Conservation (phyloP, 2,888 invertebrate species). For the Labia minor region DNA sequence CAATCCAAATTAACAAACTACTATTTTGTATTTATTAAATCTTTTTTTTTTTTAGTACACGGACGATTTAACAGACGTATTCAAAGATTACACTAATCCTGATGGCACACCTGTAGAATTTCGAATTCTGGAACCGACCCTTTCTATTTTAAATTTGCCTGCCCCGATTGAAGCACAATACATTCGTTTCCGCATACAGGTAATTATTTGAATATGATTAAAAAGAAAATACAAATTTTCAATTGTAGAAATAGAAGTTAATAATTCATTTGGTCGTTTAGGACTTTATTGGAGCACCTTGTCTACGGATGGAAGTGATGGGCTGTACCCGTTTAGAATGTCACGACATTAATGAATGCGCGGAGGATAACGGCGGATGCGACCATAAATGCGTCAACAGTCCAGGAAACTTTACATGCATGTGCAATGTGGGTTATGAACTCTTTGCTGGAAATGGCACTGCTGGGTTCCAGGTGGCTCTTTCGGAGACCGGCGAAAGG, state of each 20-base stretch:
- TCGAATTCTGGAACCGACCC: constrained; percentile 73
- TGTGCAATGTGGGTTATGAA: constrained; percentile 85
- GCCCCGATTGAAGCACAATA: constrained; percentile 85
- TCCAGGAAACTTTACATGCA: constrained; percentile 77
- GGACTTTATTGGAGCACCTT: constrained; percentile 80
- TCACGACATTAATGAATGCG: constrained; percentile 79
- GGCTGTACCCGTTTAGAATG: constrained; percentile 86
- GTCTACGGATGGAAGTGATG: constrained; percentile 82
- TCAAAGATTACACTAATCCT: constrained; percentile 84
- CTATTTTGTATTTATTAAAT: no score
- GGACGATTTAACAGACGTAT: constrained; percentile 76
- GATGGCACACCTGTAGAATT: constrained; percentile 90
- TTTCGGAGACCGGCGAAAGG: constrained; percentile 72
- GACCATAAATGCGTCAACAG: constrained; percentile 86
- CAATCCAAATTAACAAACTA: neutral
- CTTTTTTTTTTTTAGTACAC: constrained; percentile 52
- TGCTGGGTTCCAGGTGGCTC: constrained; percentile 70
- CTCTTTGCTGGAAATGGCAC: constrained; percentile 80
- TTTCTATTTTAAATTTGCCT: constrained; percentile 83
- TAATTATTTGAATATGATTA: no score
- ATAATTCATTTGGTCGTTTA: constrained; percentile 33
- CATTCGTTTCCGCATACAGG: constrained; percentile 66
- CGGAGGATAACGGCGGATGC: constrained; percentile 77
- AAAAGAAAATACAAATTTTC: no score
- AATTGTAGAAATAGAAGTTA: neutral